These are phyloP conservation scores for Neopipo cinnamomea DNA, from an alignment of 2,113 vertebrate species.

Conservation along the genomic window DNA sequence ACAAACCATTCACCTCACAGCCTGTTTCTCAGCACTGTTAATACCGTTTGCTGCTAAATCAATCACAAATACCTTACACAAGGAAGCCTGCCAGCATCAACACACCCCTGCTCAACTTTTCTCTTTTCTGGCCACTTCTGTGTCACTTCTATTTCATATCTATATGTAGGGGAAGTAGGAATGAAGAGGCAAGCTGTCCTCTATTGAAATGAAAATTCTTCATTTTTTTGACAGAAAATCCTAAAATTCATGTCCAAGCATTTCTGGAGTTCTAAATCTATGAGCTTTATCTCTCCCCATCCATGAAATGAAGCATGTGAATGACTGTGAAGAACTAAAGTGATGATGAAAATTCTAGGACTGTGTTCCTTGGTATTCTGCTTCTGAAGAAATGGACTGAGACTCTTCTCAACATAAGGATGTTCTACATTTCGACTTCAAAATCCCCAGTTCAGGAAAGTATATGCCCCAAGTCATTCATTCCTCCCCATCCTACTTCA, in stretches of 20 bases:
- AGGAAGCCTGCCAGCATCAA: neutral
- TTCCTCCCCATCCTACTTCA: neutral
- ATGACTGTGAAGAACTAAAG: neutral
- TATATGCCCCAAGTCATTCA: neutral
- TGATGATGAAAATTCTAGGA: neutral
- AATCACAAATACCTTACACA: neutral
- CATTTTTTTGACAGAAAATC: neutral
- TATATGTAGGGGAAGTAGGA: neutral
- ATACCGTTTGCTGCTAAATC: neutral
- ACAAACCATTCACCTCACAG: neutral
- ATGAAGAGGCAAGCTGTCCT: neutral
- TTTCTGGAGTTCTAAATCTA: neutral
- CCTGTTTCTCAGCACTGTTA: neutral
- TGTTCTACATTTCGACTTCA: neutral
- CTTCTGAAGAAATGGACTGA: neutral
- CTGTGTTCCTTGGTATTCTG: neutral
- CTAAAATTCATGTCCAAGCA: neutral
- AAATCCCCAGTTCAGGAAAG: neutral
- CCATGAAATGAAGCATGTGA: neutral
- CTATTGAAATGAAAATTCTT: neutral
- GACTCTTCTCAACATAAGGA: neutral
- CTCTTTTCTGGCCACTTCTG: neutral
- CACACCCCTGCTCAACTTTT: neutral
- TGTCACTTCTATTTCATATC: neutral
- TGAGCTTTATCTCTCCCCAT: neutral